Conservation (phyloP, 2,888 invertebrate species). For the Drosophila melanocephala region DNA sequence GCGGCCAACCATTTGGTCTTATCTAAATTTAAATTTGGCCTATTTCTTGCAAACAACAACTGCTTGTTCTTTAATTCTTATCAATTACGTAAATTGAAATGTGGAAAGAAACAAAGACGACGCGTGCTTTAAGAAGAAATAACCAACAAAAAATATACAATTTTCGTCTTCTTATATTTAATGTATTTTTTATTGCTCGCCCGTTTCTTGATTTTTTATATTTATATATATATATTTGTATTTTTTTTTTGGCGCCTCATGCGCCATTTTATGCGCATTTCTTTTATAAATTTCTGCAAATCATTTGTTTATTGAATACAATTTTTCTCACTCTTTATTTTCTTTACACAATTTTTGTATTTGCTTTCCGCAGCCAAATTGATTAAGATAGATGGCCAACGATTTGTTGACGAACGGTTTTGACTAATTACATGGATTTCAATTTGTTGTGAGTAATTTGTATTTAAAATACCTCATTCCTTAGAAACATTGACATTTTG, state of each 20-base stretch:
- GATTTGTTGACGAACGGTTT: conserved; percentile 34
- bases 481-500: background rate
- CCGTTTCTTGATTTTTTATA: conserved; percentile 17
- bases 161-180: conserved; percentile 9
- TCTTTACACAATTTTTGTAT: conserved; percentile 5
- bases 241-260: conserved; percentile 18
- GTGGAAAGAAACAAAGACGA: conserved; percentile 40
- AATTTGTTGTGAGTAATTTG: background rate
- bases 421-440: conserved; percentile 9
- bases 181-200: conserved; percentile 24
- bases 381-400: conserved; percentile 45
- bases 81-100: conserved; percentile 73
- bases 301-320: conserved; percentile 63
- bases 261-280: conserved; percentile 64
- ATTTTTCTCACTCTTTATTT: conserved; percentile 23
- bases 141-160: conserved; percentile 5
- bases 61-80: conserved; percentile 57
- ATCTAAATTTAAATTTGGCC: conserved; percentile 79
- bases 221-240: background rate
- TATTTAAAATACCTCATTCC: background rate
- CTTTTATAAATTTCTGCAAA: conserved; percentile 54
- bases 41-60: conserved; percentile 47
- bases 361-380: conserved; percentile 21
- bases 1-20: conserved; percentile 27
- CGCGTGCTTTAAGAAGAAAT: conserved; percentile 24